Evolutionary conservation across 1,140 invertebrate species (phyloP), one percentile per base, ranked within the genome.

Genomic region (Drosophila athabasca): DNA sequence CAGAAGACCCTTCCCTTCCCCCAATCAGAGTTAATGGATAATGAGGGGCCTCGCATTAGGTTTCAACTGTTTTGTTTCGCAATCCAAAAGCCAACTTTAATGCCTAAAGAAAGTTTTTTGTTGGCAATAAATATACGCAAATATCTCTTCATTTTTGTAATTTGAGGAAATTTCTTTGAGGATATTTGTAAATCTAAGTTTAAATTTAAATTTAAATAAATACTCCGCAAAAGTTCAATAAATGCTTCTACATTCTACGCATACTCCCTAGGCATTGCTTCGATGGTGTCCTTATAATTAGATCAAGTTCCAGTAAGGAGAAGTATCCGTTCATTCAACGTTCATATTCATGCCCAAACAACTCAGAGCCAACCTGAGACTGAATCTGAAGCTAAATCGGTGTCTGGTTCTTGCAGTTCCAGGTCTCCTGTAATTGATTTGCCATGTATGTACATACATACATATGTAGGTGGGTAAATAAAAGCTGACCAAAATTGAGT

Each of bases 361-460:
- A 44, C 62, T 68, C 45, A 43, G 51, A 65, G 68, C 57, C 19
- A 55, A 29, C 8, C 2, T 29, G 26, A 53, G 39, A 15, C 19
- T 26, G 45, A 57, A 55, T 43, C 22, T 24, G 48, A 43, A 6
- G 29, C 1, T 13, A 0, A 13, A 3, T 48, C 3, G 26, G 7
- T n/a, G 39, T 9, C 54, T 17, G n/a, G 19, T 26, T 50, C 39
- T 70, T 55, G 73, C 54, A 2, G 2, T 24, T 2, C 13, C 57
- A 69, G 35, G 70, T 68, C 31, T 67, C 57, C 67, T 82, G 60
- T 76, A 87, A 87, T 82, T 76, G 82, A 85, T 87, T 85, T 70
- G 60, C 74, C 70, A 74, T 67, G 72, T 19, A 19, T 19, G 17
- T 67, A 57, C n/a, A n/a, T n/a, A n/a, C n/a, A n/a, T n/a, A n/a